Evolutionary conservation across 1,140 invertebrate species (phyloP).

Genomic region (Scaptomyza hsui): DNA sequence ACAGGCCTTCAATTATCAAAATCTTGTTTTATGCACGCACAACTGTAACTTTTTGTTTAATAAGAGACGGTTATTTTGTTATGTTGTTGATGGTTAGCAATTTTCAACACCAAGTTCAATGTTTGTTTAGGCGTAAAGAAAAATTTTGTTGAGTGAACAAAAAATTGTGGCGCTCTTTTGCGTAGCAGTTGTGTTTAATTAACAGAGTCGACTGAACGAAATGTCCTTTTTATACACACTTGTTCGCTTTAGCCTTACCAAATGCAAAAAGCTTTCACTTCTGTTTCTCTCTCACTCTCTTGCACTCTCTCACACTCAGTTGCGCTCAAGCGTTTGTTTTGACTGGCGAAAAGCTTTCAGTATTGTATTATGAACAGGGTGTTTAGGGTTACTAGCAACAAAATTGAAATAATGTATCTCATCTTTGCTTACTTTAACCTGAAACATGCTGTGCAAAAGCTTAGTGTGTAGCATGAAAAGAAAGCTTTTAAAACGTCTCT

Average conservation of each 20-base stretch:
- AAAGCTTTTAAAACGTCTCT: constrained; percentile 4
- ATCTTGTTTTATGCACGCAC: constrained; percentile 11
- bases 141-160: constrained; percentile 11
- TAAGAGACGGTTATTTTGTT: background rate
- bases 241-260: constrained; percentile 73
- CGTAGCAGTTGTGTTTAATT: constrained; percentile 70
- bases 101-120: background rate
- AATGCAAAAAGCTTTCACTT: constrained; percentile 53
- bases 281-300: constrained; percentile 25
- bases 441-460: constrained; percentile 21
- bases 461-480: constrained; percentile 3
- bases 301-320: constrained; percentile 12
- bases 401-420: background rate
- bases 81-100: background rate
- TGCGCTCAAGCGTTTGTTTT: constrained; percentile 35
- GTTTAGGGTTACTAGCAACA: background rate
- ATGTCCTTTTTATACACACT: constrained; percentile 83
- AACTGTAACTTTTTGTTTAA: background rate
- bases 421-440: background rate
- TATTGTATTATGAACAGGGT: constrained; percentile 18
- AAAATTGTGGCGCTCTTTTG: constrained; percentile 55
- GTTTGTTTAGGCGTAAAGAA: constrained; percentile 34
- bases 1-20: constrained; percentile 30
- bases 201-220: constrained; percentile 74
- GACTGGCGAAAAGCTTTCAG: constrained; percentile 39